Evolutionary conservation across 92 coral and sea anemone species (phyloP).

Genomic region (Phenganax marumi): DNA sequence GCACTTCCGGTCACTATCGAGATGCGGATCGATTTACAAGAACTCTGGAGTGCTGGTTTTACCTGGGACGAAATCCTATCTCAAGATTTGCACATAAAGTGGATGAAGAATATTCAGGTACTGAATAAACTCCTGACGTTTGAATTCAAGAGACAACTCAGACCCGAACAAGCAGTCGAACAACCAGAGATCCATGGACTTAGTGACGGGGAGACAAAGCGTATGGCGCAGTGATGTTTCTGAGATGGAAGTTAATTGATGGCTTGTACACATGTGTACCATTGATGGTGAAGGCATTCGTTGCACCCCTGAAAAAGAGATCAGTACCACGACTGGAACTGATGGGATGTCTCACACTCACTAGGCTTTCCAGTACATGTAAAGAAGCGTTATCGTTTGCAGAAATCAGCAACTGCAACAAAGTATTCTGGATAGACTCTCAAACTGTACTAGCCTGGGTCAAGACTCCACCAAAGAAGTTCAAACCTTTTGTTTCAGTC

Average conservation of each 20-base stretch:
- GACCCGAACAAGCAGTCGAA: background rate
- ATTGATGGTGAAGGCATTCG: background rate
- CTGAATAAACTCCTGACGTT: background rate
- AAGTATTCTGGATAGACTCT: no score
- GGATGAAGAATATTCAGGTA: background rate
- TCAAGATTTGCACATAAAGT: background rate
- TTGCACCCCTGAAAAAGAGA: background rate
- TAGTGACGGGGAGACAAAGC: background rate
- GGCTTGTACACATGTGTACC: background rate
- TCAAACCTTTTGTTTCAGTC: no score
- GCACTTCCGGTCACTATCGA: constrained; percentile 23
- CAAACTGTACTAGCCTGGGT: no score
- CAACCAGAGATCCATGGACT: background rate
- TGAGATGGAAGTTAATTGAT: background rate
- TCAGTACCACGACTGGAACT: background rate
- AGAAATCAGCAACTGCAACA: no score
- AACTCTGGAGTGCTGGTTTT: constrained; percentile 20
- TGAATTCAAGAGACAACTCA: background rate
- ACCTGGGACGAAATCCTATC: constrained; percentile 8
- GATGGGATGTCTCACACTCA: background rate
- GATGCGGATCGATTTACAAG: constrained; percentile 27
- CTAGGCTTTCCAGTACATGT: background rate
- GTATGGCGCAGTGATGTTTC: background rate
- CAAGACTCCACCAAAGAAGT: no score
- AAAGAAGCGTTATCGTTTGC: background rate